phyloP scores from a whole-genome alignment of 2,797 vertebrate genomes.

The Sebastes aleutianus region DNA sequence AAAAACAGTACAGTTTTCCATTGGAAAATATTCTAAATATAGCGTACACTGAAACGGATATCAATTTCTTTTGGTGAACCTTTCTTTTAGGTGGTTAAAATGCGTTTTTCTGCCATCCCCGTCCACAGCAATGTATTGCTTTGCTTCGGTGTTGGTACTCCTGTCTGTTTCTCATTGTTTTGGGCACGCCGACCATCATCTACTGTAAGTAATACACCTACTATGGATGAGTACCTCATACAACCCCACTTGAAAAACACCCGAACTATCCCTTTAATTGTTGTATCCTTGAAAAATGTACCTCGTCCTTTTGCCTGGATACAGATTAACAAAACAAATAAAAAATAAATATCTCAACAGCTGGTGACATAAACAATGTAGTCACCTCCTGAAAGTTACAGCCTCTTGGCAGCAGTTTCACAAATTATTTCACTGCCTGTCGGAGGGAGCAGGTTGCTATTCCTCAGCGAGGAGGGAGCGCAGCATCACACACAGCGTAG shows the following conservation, averaged over 20 bases:
- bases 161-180: neutral
- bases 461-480: neutral
- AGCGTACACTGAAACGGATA: neutral
- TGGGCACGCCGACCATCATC: neutral
- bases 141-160: neutral
- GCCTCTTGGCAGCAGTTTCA: constrained; percentile 35
- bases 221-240: neutral
- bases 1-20: neutral
- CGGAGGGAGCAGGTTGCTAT: constrained; percentile 12
- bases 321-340: neutral
- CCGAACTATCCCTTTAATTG: neutral
- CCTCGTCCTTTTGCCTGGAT: neutral
- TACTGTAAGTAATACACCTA: neutral
- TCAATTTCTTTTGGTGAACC: too few species aligned
- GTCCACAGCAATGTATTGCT: neutral
- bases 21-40: neutral
- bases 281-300: neutral
- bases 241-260: neutral
- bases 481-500: neutral
- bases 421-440: constrained; percentile 30
- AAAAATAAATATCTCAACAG: constrained; percentile 1
- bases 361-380: constrained; percentile 34
- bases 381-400: constrained; percentile 17
- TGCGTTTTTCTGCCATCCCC: neutral
- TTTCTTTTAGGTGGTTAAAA: neutral